Conservation (phyloP, 2,797 vertebrate genomes). For the Gorsachius magnificus region DNA sequence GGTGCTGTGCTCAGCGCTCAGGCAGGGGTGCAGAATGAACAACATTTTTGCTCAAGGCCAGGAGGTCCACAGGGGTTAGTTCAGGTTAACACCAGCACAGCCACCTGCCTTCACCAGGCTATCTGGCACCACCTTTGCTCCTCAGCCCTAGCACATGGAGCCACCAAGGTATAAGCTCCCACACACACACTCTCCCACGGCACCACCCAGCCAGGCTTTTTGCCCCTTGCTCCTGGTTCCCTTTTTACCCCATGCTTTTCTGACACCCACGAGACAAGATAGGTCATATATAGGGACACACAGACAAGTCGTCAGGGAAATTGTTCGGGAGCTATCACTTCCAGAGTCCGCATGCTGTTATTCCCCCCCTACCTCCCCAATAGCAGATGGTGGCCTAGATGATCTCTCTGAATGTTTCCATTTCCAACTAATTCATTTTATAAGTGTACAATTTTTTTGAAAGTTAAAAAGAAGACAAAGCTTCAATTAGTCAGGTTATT, state of each 20-base stretch:
- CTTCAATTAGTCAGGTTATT: not conserved
- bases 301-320: not conserved
- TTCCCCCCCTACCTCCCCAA: rapidly evolving
- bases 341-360: not conserved
- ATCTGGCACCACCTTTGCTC: not conserved
- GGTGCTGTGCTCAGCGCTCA: not conserved
- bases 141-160: rapidly evolving
- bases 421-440: not conserved
- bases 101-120: not conserved
- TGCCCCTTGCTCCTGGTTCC: not conserved
- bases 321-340: not conserved
- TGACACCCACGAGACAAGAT: not conserved
- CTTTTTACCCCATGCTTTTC: not conserved
- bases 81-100: not conserved
- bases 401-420: not conserved
- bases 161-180: too few relatives aligned
- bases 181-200: not conserved
- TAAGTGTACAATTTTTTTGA: not conserved
- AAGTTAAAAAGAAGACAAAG: not conserved
- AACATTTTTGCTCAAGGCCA: not conserved
- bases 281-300: not conserved
- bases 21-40: not conserved
- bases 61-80: not conserved
- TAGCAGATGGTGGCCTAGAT: not conserved
- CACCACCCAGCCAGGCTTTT: not conserved